Evolutionary conservation across 2,113 vertebrate genomes (phyloP), one percentile per base, ranked within the genome.

Genomic region (Peromyscus leucopus): DNA sequence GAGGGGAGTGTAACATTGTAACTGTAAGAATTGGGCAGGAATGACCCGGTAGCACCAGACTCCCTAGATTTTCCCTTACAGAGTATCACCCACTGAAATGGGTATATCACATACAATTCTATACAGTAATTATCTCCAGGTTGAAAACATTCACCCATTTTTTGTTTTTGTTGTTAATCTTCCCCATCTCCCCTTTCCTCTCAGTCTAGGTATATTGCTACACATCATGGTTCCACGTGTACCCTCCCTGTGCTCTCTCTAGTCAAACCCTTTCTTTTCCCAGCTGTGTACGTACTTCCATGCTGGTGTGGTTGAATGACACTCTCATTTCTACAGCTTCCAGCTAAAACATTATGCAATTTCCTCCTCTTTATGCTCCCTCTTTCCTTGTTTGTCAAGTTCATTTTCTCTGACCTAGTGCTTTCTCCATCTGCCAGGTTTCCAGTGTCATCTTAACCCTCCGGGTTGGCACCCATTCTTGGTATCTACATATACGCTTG

Each of bases 31-130:
- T 87, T 39, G 55, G 90, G 65, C 83, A 89, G 94, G 0, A 93
- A 79, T 9, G 96, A 63, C 93, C 10, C 31, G 55, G 83, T n/a
- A 97, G 87, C 95, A 83, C 39, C 39, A 89, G 63, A 59, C 16
- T 31, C 67, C 96, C 9, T 95, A 59, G 57, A 93, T 97, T 98
- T 82, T 59, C 61, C 93, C 96, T 96, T 95, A 93, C 97, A 86
- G 95, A 93, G 96, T 92, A 26, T 96, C 22, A 94, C 78, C 91
- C 86, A 63, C 80, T 92, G 86, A 95, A 96, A 98, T 80, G 93
- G 39, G 96, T 67, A 93, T 72, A 80, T 78, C 78, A 91, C 90
- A 67, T 84, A 89, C 93, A 72, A 65, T 94, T 97, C 95, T 67
- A 97, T 96, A 96, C 88, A 97, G 71, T 94, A 98, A 90, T 95